These are phyloP conservation scores for Rhingia rostrata DNA, from an alignment of 2,888 invertebrate species.

Conservation along the genomic window DNA sequence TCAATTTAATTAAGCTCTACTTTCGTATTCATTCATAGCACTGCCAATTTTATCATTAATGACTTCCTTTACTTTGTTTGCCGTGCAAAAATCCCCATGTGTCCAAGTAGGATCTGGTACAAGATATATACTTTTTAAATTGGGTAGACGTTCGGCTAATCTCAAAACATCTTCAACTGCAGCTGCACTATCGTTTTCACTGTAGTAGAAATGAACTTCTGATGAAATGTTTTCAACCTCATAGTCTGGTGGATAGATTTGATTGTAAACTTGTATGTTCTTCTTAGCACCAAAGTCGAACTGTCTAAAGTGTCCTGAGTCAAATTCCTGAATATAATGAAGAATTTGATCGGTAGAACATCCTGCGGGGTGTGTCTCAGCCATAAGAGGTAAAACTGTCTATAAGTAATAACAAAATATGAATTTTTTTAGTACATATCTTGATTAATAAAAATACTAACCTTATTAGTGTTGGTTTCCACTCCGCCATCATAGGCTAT, in stretches of 20 bases:
- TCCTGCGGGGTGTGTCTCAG: constrained; percentile 79
- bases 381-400: constrained; percentile 76
- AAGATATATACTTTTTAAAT: constrained; percentile 71
- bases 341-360: constrained; percentile 79
- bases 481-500: constrained; percentile 84
- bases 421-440: neutral
- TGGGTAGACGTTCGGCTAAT: constrained; percentile 75
- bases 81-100: constrained; percentile 76
- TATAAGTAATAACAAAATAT: constrained; percentile 39
- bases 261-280: constrained; percentile 76
- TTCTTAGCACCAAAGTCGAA: constrained; percentile 78
- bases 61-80: constrained; percentile 73
- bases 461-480: constrained; percentile 74
- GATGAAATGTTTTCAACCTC: constrained; percentile 76
- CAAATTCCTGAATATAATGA: constrained; percentile 78
- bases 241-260: constrained; percentile 77
- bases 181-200: constrained; percentile 77
- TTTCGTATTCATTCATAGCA: constrained; percentile 3
- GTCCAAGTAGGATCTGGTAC: constrained; percentile 77
- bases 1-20: neutral
- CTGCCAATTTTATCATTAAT: constrained; percentile 75
- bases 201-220: constrained; percentile 78
- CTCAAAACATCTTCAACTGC: constrained; percentile 77
- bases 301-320: constrained; percentile 77
- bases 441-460: constrained; percentile 19